These are phyloP conservation scores for Samia ricini DNA, from an alignment of 1,140 invertebrate genomes.

Conservation along the genomic window DNA sequence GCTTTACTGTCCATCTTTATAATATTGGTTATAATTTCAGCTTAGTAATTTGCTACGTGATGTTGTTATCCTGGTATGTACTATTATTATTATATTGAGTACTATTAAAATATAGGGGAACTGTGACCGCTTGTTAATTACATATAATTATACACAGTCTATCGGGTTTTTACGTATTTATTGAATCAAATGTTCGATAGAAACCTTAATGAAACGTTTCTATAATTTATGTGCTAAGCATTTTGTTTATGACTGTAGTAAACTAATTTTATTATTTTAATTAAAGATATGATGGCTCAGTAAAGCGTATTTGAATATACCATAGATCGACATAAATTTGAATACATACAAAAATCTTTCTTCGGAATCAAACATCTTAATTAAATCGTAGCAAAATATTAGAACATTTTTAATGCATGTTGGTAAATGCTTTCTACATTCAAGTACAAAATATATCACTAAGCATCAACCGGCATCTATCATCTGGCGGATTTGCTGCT, in stretches of 20 bases:
- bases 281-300: not conserved
- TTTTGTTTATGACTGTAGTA: not conserved
- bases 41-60: slow-evolving; percentile 42
- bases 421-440: too few relatives aligned
- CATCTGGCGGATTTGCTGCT: too few relatives aligned
- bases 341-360: too few relatives aligned
- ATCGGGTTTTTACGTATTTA: not conserved
- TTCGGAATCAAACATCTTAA: too few relatives aligned
- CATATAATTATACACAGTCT: slow-evolving; percentile 7
- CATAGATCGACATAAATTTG: too few relatives aligned
- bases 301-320: too few relatives aligned
- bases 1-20: not conserved
- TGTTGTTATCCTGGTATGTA: slow-evolving; percentile 22
- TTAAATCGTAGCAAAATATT: too few relatives aligned
- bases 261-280: not conserved
- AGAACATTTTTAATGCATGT: too few relatives aligned
- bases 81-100: slow-evolving; percentile 32
- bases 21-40: slow-evolving; percentile 41
- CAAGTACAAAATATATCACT: too few relatives aligned
- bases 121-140: slow-evolving; percentile 33
- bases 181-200: not conserved
- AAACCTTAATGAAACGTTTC: not conserved
- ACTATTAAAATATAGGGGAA: slow-evolving; percentile 23
- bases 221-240: too few relatives aligned
- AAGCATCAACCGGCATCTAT: too few relatives aligned